Percentiles rank a stretch among this genome's conserved stretches.
phyloP scores from a whole-genome alignment of 2,113 vertebrate genomes.

The Ictalurus punctatus region DNA sequence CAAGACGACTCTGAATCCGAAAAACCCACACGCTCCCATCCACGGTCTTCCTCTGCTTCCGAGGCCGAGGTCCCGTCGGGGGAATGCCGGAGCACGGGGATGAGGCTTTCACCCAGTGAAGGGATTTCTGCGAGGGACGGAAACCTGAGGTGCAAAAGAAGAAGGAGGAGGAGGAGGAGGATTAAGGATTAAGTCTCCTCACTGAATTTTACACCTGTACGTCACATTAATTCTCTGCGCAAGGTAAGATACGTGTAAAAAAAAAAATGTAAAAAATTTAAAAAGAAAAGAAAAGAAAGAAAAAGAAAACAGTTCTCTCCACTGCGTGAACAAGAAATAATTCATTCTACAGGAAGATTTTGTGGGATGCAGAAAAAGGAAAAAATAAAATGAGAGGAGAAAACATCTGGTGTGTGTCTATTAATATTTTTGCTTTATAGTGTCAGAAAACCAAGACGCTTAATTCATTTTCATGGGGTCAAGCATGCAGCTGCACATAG shows the following conservation, averaged over 20 bases:
- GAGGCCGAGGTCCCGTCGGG: conserved; percentile 65
- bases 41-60: conserved; percentile 46
- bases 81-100: conserved; percentile 63
- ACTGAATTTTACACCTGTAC: conserved; percentile 6
- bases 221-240: background rate
- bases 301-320: background rate
- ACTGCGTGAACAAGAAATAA: background rate
- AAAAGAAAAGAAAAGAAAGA: background rate
- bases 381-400: conserved; percentile 11
- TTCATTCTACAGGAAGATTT: background rate
- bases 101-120: conserved; percentile 62
- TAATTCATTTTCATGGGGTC: conserved; percentile 25
- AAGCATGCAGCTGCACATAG: background rate
- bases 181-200: conserved; percentile 60
- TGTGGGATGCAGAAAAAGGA: background rate
- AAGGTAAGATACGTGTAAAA: background rate
- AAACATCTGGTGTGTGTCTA: conserved; percentile 27
- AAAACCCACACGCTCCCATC: conserved; percentile 73
- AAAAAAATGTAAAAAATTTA: background rate
- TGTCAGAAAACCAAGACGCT: conserved; percentile 14
- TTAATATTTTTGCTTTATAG: conserved; percentile 31
- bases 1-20: conserved; percentile 72
- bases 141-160: conserved; percentile 58
- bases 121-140: conserved; percentile 68
- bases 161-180: conserved; percentile 47